Evolutionary conservation across 2,797 vertebrate species (phyloP).

Genomic region (Myotis planiceps): DNA sequence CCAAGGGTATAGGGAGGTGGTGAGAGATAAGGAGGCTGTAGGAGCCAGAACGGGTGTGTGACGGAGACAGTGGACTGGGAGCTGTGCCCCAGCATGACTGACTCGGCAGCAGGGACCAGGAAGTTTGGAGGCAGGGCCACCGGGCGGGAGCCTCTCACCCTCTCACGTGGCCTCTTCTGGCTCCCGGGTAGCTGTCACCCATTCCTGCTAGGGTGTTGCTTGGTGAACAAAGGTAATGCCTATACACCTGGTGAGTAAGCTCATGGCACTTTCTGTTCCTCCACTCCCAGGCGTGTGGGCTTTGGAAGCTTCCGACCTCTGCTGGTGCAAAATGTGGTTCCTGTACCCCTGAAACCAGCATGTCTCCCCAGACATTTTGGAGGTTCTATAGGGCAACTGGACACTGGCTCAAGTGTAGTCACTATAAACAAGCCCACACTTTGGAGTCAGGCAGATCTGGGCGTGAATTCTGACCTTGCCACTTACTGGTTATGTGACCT

Average conservation of each 20-base stretch:
- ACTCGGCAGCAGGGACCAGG: not conserved
- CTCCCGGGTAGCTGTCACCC: slow-evolving; percentile 8
- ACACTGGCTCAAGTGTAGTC: not conserved
- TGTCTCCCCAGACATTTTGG: not conserved
- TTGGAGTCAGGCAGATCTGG: not conserved
- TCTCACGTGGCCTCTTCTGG: not conserved
- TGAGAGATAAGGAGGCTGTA: not conserved
- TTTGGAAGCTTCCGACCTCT: not conserved
- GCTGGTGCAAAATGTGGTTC: not conserved
- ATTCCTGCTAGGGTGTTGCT: slow-evolving; percentile 29
- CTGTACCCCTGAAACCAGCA: not conserved
- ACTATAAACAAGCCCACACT: not conserved
- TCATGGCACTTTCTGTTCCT: slow-evolving; percentile 32
- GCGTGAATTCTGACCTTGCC: slow-evolving; percentile 1
- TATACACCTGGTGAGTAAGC: slow-evolving; percentile 14
- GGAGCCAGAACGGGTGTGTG: not conserved
- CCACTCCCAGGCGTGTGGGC: not conserved
- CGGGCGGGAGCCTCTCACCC: not conserved
- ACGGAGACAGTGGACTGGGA: not conserved
- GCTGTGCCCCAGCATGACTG: not conserved
- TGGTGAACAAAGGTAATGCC: not conserved
- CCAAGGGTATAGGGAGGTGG: not conserved
- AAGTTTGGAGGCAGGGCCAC: not conserved
- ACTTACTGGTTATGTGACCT: not conserved
- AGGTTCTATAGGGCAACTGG: not conserved